Conservation (phyloP, 2,797 vertebrate genomes). For the Rhodeus uyekii region DNA sequence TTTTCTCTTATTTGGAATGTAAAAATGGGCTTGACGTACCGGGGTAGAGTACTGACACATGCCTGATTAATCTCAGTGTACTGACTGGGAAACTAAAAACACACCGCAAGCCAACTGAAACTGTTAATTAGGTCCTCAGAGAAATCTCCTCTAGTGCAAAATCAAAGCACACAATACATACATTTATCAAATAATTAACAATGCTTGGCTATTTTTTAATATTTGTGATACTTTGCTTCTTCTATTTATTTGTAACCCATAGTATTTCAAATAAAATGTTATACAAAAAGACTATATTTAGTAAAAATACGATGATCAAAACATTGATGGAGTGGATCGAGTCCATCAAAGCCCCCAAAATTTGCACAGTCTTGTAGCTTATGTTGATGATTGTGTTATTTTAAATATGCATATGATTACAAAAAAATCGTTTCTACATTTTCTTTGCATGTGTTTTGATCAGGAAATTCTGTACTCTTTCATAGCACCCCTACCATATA, state of each 20-base stretch:
- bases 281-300: no score
- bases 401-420: no score
- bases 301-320: no score
- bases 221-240: background rate
- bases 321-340: no score
- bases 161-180: slow-evolving; percentile 71
- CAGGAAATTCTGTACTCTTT: no score
- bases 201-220: slow-evolving; percentile 59
- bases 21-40: background rate
- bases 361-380: no score
- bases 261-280: background rate
- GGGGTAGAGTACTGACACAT: slow-evolving; percentile 57
- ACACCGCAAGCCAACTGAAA: slow-evolving; percentile 56
- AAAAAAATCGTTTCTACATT: no score
- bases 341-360: no score
- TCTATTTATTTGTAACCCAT: slow-evolving; percentile 6
- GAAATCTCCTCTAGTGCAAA: slow-evolving; percentile 70
- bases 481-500: no score
- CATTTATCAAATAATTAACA: slow-evolving; percentile 75
- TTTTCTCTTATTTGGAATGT: background rate
- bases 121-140: slow-evolving; percentile 77
- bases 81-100: slow-evolving; percentile 55
- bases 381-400: no score
- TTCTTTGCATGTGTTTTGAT: no score
- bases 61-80: slow-evolving; percentile 58